Base-by-base conservation (phyloP, 2,113 vertebrate genomes). In the Ciconia stormi region DNA sequence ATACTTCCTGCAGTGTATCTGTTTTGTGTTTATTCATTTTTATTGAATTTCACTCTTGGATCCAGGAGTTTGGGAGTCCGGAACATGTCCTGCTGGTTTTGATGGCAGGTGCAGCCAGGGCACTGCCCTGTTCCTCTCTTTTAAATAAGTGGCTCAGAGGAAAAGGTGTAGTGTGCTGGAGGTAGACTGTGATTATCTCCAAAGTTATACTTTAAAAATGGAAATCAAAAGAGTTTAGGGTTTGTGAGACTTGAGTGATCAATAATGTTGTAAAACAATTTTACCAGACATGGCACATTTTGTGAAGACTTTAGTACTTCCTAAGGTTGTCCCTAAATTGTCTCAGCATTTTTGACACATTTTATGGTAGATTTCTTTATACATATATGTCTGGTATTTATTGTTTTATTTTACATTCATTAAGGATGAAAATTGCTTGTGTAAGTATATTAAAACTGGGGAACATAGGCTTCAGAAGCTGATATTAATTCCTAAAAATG, bases 71-170 rank as follows among this genome's bases (percentile, higher is more conserved):
- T 80, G 32, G 3, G 18, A 38, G 21, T 14, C 11, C 0, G 1
- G 23, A 38, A 61, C 0, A 0, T 53, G 34, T 82, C n/a, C 22
- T 1, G 3, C 4, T 1, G 3, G 12, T 70, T 88, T 56, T 0
- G 1, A 1, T 69, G 52, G n/a, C 18, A 59, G 14, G 2, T 56
- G 8, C 16, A 74, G 11, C 23, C 29, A 21, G 18, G 9, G 11
- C 36, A 44, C 5, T 73, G 23, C 17, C 21, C 16, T 27, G 1
- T 69, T 87, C 19, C 9, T 53, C 8, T 72, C 16, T 66, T 67
- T 32, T 40, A 40, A 82, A 40, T 61, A 47, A 0, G 3, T 32
- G 4, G 3, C 36, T 87, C 25, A 69, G 27, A 52, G 22, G 14
- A 85, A 67, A 76, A 72, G 23, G 42, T 15, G 19, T 14, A 11